Evolutionary conservation across 2,888 invertebrate species (phyloP).

Genomic region (Bombylius discolor): DNA sequence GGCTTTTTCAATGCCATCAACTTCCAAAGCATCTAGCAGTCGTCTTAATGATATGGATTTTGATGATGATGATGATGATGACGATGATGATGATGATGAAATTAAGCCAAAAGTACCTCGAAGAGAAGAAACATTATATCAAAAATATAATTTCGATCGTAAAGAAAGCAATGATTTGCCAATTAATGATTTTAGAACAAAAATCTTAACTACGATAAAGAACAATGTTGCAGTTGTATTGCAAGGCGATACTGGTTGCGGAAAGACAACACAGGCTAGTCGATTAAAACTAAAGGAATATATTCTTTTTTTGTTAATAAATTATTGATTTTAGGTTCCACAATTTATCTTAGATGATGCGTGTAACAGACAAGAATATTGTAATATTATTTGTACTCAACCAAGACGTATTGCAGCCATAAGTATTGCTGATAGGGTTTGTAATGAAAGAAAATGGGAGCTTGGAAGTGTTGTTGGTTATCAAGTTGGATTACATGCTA

Average conservation of each 20-base stretch:
- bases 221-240: constrained; percentile 59
- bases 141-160: constrained; percentile 25
- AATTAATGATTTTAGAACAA: constrained; percentile 24
- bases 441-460: constrained; percentile 69
- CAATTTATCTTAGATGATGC: constrained; percentile 83
- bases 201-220: constrained; percentile 56
- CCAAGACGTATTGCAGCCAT: constrained; percentile 88
- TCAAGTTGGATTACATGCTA: constrained; percentile 41
- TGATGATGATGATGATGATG: constrained; percentile 19
- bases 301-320: background rate
- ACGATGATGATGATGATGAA: constrained; percentile 9
- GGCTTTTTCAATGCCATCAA: background rate
- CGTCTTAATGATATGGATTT: constrained; percentile 17
- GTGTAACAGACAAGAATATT: constrained; percentile 46
- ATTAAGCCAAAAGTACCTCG: constrained; percentile 12
- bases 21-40: background rate
- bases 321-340: constrained; percentile 45
- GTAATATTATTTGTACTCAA: constrained; percentile 86
- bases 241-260: constrained; percentile 90
- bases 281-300: background rate
- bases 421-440: constrained; percentile 74
- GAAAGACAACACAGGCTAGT: constrained; percentile 65
- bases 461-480: constrained; percentile 77
- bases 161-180: constrained; percentile 26
- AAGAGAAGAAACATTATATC: constrained; percentile 23